Evolutionary conservation across 2,113 vertebrate species (phyloP).

Genomic region (Tragelaphus buxtoni): DNA sequence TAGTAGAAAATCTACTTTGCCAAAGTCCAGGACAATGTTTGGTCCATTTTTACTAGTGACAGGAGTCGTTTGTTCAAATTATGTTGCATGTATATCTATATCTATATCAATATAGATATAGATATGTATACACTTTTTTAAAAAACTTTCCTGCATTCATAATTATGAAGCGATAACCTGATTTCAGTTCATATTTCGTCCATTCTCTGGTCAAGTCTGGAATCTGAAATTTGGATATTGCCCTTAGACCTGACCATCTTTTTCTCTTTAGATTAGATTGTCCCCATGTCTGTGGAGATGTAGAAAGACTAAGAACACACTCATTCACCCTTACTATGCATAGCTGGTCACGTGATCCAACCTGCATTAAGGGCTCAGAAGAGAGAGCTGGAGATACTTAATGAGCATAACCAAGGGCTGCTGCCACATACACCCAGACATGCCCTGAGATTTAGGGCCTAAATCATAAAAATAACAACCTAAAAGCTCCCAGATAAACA

Average conservation of each 20-base stretch:
- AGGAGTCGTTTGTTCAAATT: neutral
- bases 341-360: neutral
- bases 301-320: neutral
- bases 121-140: neutral
- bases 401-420: neutral
- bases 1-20: neutral
- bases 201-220: neutral
- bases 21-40: neutral
- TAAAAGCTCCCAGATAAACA: neutral
- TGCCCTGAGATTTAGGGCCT: neutral
- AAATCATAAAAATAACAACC: neutral
- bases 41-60: neutral
- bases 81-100: neutral
- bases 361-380: too few species aligned
- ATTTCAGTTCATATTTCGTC: neutral
- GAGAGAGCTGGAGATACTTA: neutral
- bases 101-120: neutral
- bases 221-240: neutral
- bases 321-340: neutral
- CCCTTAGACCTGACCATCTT: neutral
- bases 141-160: neutral
- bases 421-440: neutral
- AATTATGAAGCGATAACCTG: neutral
- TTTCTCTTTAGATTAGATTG: neutral
- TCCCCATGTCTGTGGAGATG: neutral